phyloP scores from a whole-genome alignment of 2,888 invertebrate genomes.

The Ichneumoninae sp. region DNA sequence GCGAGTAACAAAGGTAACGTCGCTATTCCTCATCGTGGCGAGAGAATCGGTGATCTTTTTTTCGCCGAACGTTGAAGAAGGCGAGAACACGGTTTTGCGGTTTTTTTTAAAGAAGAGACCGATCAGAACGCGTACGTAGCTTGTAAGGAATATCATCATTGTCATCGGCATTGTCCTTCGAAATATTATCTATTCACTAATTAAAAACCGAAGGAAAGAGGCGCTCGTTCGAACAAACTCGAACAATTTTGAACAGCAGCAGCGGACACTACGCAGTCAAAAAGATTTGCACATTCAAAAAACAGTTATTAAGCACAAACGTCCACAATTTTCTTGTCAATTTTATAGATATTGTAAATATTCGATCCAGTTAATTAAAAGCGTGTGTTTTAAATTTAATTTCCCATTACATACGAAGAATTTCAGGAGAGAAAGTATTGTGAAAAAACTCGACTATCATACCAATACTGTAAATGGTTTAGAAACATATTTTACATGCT shows the following conservation, averaged over 20 bases:
- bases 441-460: no score
- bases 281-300: no score
- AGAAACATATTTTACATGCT: no score
- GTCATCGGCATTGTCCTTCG: background rate
- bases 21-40: background rate
- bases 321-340: no score
- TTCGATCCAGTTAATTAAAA: no score
- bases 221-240: background rate
- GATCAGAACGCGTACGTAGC: constrained; percentile 45
- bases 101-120: constrained; percentile 24
- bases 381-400: no score
- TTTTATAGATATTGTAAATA: no score
- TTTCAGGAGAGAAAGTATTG: no score
- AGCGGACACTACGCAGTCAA: no score
- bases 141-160: constrained; percentile 35
- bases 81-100: constrained; percentile 9
- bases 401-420: no score
- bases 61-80: background rate
- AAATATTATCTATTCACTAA: background rate
- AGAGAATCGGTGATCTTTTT: background rate
- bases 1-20: background rate
- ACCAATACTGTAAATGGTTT: no score
- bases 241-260: background rate
- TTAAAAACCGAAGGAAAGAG: background rate
- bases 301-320: no score